Conservation (phyloP, 2,888 invertebrate genomes). For the Aspidapion aeneum region DNA sequence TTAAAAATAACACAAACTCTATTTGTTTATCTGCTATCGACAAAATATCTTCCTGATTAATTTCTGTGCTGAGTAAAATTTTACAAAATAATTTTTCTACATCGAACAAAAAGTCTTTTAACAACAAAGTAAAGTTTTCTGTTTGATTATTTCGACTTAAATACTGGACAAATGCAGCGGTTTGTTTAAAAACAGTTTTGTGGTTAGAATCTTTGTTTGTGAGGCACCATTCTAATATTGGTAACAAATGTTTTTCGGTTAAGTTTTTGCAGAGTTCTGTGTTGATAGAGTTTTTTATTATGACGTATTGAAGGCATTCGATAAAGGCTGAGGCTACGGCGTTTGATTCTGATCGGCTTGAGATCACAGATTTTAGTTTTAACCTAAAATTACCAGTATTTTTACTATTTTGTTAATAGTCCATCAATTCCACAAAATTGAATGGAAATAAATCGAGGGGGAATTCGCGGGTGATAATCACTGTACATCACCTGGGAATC, state of each 20-base stretch:
- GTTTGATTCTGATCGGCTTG: conserved; percentile 64
- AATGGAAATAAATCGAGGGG: too few species aligned
- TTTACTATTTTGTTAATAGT: too few species aligned
- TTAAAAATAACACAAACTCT: conserved; percentile 50
- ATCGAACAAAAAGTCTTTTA: conserved; percentile 47
- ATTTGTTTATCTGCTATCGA: conserved; percentile 44
- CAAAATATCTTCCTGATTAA: conserved; percentile 27
- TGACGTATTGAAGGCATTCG: conserved; percentile 69
- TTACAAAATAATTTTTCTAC: conserved; percentile 41
- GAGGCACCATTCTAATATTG: conserved; percentile 51
- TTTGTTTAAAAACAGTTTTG: conserved; percentile 51
- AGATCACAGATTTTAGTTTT: conserved; percentile 55
- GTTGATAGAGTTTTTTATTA: conserved; percentile 52
- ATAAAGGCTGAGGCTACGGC: conserved; percentile 65
- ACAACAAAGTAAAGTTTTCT: conserved; percentile 42
- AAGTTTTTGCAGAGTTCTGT: conserved; percentile 46
- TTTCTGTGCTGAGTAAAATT: conserved; percentile 33
- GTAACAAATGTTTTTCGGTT: conserved; percentile 47
- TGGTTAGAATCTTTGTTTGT: conserved; percentile 44
- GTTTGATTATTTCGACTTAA: conserved; percentile 51
- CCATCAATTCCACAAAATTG: too few species aligned
- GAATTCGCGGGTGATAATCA: too few species aligned
- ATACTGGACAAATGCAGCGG: conserved; percentile 53
- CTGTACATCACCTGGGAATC: too few species aligned
- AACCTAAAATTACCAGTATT: conserved; percentile 58